Evolutionary conservation across 1,140 invertebrate genomes (phyloP), one percentile per base, ranked within the genome.

Genomic region (Papilio machaon): DNA sequence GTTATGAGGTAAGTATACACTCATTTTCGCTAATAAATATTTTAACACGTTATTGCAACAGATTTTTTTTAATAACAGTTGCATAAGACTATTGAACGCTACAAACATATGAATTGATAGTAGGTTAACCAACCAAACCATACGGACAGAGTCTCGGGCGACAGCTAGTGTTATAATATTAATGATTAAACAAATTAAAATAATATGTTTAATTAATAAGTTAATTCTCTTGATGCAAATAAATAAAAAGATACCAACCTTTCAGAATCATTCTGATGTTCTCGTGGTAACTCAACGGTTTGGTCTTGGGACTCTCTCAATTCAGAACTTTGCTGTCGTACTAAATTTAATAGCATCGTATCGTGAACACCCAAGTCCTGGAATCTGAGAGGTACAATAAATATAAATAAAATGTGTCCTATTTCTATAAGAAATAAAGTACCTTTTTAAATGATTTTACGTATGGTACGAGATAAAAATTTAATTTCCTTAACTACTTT

Each of bases 321-420:
- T 81, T 92, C 91, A 19, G 82, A 83, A 74, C 88, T 92, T 73
- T 85, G 87, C 9, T 87, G 88, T 64, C 92, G 88, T n/a, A 94
- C 91, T 90, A 93, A 91, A 58, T 91, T 83, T n/a, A 94, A 79
- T 23, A 94, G 85, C n/a, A 86, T 17, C 1, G 91, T 93, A 10
- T 90, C 91, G 15, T 87, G 85, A 0, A 85, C 85, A 11, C 85
- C 86, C 60, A 86, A 83, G 73, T 87, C 80, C 35, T 85, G 81
- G 15, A 81, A 82, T 23, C 88, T 89, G 74, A 67, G 13, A 43
- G 73, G 49, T 58, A 13, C 4, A 67, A 64, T 0, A 23, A 11
- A 54, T 17, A 4, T 54, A 64, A 67, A 35, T 35, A 35, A 30
- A 19, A 67, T 19, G 13, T 13, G 13, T 9, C 10, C 54, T 58